Percentiles rank a stretch among this genome's conserved stretches.
phyloP scores from a whole-genome alignment of 2,113 vertebrate species.

The Rhinopomastus cyanomelas region DNA sequence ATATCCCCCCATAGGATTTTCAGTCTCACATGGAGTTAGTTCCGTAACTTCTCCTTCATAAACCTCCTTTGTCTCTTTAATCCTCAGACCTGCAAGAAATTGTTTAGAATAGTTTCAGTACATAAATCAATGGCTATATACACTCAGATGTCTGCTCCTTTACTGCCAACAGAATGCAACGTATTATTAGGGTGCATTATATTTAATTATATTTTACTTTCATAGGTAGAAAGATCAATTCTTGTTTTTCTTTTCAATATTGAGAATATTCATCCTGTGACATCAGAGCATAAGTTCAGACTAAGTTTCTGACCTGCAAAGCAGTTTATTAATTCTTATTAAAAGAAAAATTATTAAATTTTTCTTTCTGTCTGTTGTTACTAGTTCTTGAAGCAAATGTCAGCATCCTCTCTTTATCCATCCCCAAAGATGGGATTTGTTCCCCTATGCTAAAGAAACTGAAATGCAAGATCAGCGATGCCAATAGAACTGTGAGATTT shows the following conservation, averaged over 20 bases:
- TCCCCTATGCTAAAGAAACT: not conserved
- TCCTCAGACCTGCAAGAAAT: constrained; percentile 85
- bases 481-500: not conserved
- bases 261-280: not conserved
- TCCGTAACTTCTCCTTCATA: constrained; percentile 99
- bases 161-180: not conserved
- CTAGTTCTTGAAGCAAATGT: not conserved
- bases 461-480: not conserved
- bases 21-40: constrained; percentile 95
- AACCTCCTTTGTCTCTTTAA: constrained; percentile 99
- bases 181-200: not conserved
- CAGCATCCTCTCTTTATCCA: not conserved
- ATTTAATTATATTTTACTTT: not conserved
- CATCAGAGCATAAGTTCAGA: not conserved
- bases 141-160: not conserved
- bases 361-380: not conserved
- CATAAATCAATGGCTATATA: not conserved
- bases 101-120: not conserved
- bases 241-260: not conserved
- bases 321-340: not conserved
- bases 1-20: constrained; percentile 98
- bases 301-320: not conserved
- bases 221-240: not conserved
- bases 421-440: not conserved
- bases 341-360: no score